A percentile compares a stretch with the other conserved stretches of the same genome.
Conservation (phyloP, 2,888 invertebrate genomes). For the Brachyopa scutellaris region DNA sequence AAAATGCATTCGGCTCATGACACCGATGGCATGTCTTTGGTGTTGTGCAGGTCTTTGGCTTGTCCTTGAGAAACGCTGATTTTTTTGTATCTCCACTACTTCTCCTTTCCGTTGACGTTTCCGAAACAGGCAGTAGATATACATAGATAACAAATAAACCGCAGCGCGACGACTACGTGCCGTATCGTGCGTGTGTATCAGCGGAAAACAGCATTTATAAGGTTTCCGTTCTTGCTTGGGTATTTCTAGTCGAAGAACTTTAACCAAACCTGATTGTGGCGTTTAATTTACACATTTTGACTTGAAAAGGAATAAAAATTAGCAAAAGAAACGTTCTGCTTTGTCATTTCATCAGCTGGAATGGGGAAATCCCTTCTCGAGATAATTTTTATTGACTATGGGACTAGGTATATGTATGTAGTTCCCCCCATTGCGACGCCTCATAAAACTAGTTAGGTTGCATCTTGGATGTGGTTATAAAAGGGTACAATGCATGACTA, state of each 20-base stretch:
- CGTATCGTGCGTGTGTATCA: neutral
- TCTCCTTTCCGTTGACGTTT: neutral
- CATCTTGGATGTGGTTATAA: too few relatives aligned
- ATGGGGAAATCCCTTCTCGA: conserved; percentile 16
- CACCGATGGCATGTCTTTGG: too few relatives aligned
- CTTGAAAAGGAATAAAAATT: neutral
- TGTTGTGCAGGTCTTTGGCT: conserved; percentile 46
- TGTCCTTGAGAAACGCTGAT: conserved; percentile 44
- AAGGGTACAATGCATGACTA: too few relatives aligned
- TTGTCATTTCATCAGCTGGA: neutral
- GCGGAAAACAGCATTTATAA: conserved; percentile 8
- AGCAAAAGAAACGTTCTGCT: neutral
- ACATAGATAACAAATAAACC: neutral
- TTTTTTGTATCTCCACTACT: neutral
- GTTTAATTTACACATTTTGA: neutral
- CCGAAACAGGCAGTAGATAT: neutral
- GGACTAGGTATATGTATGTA: neutral
- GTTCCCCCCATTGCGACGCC: too few relatives aligned
- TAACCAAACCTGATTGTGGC: conserved; percentile 16
- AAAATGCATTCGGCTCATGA: conserved; percentile 16
- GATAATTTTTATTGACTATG: too few relatives aligned
- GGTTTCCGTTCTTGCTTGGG: neutral
- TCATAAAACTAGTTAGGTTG: neutral
- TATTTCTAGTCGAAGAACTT: neutral
- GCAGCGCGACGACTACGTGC: conserved; percentile 10